Base-by-base conservation (phyloP, 2,888 invertebrate species). In the Autographa gamma region DNA sequence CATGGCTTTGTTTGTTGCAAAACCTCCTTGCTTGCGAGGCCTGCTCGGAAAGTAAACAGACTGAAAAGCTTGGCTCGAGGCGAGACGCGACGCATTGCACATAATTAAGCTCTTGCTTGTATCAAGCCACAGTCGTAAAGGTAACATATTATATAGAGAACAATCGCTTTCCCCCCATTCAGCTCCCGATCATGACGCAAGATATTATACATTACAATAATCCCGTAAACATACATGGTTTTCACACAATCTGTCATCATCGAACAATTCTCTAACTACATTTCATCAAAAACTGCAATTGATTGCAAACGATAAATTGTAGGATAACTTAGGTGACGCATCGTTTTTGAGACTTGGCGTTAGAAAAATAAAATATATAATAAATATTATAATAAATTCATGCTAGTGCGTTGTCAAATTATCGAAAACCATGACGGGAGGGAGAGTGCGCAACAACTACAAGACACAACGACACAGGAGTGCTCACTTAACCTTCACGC, bases 391-490 rank as follows among this genome's bases (percentile, higher is more conserved):
- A 80, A 61, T 59, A 64, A 59, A 69, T 43, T 61, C 60, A 76
- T 68, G 61, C 63, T 64, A 54, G 43, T 34, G 34, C 43, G 41
- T 67, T 71, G 72, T 73, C 68, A 71, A 81, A 78, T 78, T 71
- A 71, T 79, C 86, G 88, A 84, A 84, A 88, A 86, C 87, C 88
- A 88, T 83, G 86, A 84, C 88, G 85, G 86, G 85, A 82, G 73
- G 76, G 68, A 64, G 38, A 69, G 63, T 73, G 70, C 80, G 74
- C 69, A 73, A 66, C 64, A 54, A 67, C 70, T 64, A 74, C 38
- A 11, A 73, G 61, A 70, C 63, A 77, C 69, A 76, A 67, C 73
- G 71, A 70, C 65, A 73, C 73, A 64, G 66, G 70, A 73, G 66
- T 73, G 74, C 63, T 65, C 66, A 69, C 71, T 71, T 52, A 70